These are phyloP conservation scores for Choloepus hoffmanni DNA, from an alignment of 2,113 vertebrate species.

Conservation along the genomic window DNA sequence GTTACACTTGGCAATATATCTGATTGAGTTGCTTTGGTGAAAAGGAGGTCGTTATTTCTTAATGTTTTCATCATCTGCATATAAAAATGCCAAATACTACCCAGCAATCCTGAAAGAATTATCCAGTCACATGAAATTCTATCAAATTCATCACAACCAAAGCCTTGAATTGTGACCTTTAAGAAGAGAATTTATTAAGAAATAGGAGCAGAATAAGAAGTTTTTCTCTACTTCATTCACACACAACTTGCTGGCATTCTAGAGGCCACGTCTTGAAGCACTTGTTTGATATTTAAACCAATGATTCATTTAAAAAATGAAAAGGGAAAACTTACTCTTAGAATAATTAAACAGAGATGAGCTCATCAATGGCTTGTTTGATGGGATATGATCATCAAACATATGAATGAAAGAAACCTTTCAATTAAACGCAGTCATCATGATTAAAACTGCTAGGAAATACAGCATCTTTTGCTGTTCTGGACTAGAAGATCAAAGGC, in stretches of 20 bases:
- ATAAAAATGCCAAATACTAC: background rate
- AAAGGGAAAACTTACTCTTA: background rate
- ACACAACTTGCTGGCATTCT: background rate
- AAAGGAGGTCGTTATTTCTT: background rate
- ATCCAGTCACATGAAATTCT: background rate
- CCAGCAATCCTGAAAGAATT: background rate
- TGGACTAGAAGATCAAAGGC: background rate
- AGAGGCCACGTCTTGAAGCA: background rate
- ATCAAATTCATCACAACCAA: background rate
- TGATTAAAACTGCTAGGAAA: background rate
- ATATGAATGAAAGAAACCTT: background rate
- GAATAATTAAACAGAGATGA: conserved; percentile 6
- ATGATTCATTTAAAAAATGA: background rate
- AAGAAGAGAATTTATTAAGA: background rate
- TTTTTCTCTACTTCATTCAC: background rate
- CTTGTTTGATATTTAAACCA: conserved; percentile 24
- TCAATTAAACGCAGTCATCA: background rate
- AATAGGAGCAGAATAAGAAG: background rate
- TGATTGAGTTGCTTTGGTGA: background rate
- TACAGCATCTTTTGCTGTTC: background rate
- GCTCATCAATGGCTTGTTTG: background rate
- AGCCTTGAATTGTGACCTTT: background rate
- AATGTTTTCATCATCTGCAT: background rate
- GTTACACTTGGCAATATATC: background rate
- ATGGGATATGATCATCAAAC: too few species aligned